These are phyloP conservation scores for Aethina tumida DNA, from an alignment of 1,140 invertebrate species.

Conservation along the genomic window DNA sequence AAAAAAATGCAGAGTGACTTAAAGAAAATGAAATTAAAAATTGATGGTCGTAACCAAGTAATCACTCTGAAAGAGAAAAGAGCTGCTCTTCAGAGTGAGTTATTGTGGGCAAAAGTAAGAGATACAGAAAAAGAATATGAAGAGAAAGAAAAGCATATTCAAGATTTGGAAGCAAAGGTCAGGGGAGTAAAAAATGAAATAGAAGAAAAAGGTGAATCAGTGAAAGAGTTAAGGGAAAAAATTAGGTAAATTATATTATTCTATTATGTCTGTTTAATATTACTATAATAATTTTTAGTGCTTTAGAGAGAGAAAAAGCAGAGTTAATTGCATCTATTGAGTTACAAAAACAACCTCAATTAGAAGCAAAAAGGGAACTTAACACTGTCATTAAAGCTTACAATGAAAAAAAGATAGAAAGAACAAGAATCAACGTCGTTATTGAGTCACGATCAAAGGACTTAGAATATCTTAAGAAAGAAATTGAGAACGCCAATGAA, in stretches of 20 bases:
- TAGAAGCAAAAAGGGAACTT: conserved; percentile 11
- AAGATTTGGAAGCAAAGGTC: conserved; percentile 15
- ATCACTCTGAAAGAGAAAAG: conserved; percentile 19
- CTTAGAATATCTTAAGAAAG: conserved; percentile 17
- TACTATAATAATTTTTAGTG: conserved; percentile 11
- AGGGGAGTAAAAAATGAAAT: conserved; percentile 11
- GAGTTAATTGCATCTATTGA: conserved; percentile 19
- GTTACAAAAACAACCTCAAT: conserved; percentile 17
- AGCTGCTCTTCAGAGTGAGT: conserved; percentile 16
- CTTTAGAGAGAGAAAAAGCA: conserved; percentile 15
- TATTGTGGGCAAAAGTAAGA: conserved; percentile 26
- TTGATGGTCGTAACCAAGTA: conserved; percentile 23
- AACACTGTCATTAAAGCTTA: conserved; percentile 15
- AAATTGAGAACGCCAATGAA: conserved; percentile 23
- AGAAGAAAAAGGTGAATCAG: conserved; percentile 5
- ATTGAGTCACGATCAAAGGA: conserved; percentile 21
- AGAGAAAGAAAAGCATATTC: conserved; percentile 13
- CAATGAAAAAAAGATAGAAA: conserved; percentile 16
- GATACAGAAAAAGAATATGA: conserved; percentile 22
- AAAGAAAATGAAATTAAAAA: conserved; percentile 19
- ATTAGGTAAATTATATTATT: conserved; percentile 2
- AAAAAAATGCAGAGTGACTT: conserved; percentile 19
- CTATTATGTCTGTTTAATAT: not conserved
- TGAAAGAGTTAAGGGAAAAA: conserved; percentile 11
- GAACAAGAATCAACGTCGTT: conserved; percentile 14